Conservation (phyloP, 2,797 vertebrate species). For the Brachyalestes nurse region DNA sequence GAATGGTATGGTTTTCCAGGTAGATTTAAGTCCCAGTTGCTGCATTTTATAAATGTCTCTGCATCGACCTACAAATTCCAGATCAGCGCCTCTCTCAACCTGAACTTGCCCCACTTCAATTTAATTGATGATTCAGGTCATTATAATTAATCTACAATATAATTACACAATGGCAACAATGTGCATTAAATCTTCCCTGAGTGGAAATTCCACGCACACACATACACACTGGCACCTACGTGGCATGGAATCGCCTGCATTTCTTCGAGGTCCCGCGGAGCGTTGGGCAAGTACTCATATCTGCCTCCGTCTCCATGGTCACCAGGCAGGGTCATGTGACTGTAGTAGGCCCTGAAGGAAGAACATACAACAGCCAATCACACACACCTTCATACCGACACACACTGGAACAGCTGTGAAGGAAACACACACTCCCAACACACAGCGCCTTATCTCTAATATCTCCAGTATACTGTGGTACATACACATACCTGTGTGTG, state of each 20-base stretch:
- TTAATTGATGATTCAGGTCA: no score
- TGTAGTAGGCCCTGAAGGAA: constrained; percentile 71
- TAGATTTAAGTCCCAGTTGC: no score
- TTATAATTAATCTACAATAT: no score
- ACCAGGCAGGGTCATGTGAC: constrained; percentile 76
- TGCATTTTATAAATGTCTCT: no score
- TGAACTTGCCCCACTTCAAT: no score
- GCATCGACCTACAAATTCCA: no score
- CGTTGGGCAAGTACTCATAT: constrained; percentile 75
- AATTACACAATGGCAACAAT: no score
- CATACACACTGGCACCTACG: constrained; percentile 57
- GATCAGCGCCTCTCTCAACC: no score
- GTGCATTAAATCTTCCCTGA: no score
- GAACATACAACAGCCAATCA: background rate
- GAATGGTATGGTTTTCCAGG: no score
- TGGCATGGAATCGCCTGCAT: constrained; percentile 61
- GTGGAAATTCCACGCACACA: background rate
- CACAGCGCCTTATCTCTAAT: background rate
- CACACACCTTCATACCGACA: background rate
- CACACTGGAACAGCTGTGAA: background rate
- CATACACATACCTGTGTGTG: background rate
- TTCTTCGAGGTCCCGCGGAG: constrained; percentile 75
- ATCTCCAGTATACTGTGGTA: background rate
- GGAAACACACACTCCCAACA: background rate
- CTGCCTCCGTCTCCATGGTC: constrained; percentile 73